These are phyloP conservation scores for Marronus borbonicus DNA, from an alignment of 2,888 invertebrate genomes.

Conservation along the genomic window DNA sequence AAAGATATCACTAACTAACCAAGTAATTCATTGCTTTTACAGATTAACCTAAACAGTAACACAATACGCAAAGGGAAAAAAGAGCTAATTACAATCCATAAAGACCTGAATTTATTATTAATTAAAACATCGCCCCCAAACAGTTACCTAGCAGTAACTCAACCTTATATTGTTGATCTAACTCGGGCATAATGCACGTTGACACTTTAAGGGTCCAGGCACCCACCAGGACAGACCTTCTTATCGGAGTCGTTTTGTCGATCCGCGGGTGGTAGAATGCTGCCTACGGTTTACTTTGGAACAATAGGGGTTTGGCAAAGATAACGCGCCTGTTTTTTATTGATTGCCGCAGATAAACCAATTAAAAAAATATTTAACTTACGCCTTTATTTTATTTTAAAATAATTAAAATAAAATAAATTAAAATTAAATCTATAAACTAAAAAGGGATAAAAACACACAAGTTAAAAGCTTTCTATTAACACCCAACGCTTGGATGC, in stretches of 20 bases:
- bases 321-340: background rate
- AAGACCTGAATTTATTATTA: constrained; percentile 23
- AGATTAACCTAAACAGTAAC: background rate
- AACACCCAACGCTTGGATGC: background rate
- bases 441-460: background rate
- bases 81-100: constrained; percentile 5
- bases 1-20: too few relatives aligned
- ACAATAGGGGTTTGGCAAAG: constrained; percentile 23
- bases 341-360: constrained; percentile 8
- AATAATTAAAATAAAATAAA: too few relatives aligned
- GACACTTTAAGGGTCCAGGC: constrained; percentile 16
- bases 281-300: constrained; percentile 16
- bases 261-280: constrained; percentile 36
- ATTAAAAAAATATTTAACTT: background rate
- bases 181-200: constrained; percentile 17
- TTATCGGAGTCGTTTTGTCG: constrained; percentile 31
- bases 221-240: background rate
- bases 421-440: background rate
- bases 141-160: constrained; percentile 13
- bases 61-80: background rate
- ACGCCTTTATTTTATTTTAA: too few relatives aligned
- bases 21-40: too few relatives aligned
- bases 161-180: constrained; percentile 9
- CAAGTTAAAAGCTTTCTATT: too few relatives aligned
- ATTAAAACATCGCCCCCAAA: constrained; percentile 13